Base-by-base conservation (phyloP, 2,113 vertebrate species). In the Microtus ochrogaster region DNA sequence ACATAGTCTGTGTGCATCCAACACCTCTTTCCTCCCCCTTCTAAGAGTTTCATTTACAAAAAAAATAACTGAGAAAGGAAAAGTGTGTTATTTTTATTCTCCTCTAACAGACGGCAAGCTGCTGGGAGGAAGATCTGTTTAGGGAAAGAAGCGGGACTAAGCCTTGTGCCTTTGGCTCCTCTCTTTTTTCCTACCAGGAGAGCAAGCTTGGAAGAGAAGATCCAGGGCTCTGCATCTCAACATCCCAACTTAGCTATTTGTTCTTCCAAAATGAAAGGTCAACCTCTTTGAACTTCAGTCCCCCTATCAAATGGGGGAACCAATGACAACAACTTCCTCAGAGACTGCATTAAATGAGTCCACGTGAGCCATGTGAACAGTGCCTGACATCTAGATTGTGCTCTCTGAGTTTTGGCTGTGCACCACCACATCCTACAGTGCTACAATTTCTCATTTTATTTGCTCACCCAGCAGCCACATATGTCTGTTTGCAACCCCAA, bases 201-300 rank as follows among this genome's bases (percentile, higher is more conserved):
- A 30, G 12, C 13, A 85, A 58, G 26, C 30, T 36, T 83, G 2
- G 72, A 89, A 78, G 66, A 26, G 79, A 72, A 86, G 21, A 63
- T 41, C 24, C 81, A 70, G 13, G 8, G 5, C 28, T 95, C 90
- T 72, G 44, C 49, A 52, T 8, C 7, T 36, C 33, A 76, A 12
- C 11, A 90, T 7, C 24, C 49, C 81, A 81, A 22, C 5, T 85
- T 68, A 82, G 78, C 17, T 90, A 10, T 41, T 52, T 36, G 24
- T 47, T 24, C 39, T 79, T 68, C 55, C 82, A 47, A 61, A 95
- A 66, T 49, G 30, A 74, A 72, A 97, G 36, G 19, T 65, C 41
- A 90, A 30, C 74, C 44, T 87, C 63, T 94, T 24, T 74, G 90
- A 84, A 92, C 26, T n/a, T 92, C 82, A 96, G 16, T 41, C 65